Conservation (phyloP, 2,888 invertebrate genomes). For the Drosophila borborema region DNA sequence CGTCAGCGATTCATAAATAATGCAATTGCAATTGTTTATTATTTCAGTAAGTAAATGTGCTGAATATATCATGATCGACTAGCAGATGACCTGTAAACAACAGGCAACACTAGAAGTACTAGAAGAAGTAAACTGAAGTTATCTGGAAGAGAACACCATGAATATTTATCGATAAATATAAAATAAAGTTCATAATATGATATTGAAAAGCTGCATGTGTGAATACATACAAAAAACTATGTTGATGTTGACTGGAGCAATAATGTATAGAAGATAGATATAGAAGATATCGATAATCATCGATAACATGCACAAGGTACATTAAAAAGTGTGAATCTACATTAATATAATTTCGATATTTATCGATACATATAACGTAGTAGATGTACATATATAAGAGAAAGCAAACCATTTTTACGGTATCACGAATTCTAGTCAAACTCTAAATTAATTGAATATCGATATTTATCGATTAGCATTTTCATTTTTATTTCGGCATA, state of each 20-base stretch:
- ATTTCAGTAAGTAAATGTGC: not conserved
- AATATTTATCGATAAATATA: not conserved
- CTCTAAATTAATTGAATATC: not conserved
- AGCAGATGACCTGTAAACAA: not conserved
- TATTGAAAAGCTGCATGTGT: no score
- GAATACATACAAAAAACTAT: not conserved
- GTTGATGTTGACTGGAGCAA: not conserved
- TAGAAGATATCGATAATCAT: no score
- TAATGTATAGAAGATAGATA: not conserved
- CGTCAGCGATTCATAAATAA: constrained; percentile 9
- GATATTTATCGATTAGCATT: not conserved
- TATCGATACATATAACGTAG: not conserved
- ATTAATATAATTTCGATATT: not conserved
- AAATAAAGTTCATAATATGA: not conserved
- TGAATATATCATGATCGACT: not conserved
- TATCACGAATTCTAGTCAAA: no score
- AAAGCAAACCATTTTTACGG: no score
- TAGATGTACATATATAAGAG: no score
- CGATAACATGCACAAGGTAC: no score
- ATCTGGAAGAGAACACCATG: not conserved
- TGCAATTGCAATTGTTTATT: constrained; percentile 9
- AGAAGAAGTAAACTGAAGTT: not conserved
- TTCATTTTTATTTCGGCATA: not conserved
- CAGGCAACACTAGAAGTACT: no score
- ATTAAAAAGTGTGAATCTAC: no score